Evolutionary conservation across 1,140 invertebrate genomes (phyloP), one percentile per base, ranked within the genome.

Genomic region (Bombus balteatus): DNA sequence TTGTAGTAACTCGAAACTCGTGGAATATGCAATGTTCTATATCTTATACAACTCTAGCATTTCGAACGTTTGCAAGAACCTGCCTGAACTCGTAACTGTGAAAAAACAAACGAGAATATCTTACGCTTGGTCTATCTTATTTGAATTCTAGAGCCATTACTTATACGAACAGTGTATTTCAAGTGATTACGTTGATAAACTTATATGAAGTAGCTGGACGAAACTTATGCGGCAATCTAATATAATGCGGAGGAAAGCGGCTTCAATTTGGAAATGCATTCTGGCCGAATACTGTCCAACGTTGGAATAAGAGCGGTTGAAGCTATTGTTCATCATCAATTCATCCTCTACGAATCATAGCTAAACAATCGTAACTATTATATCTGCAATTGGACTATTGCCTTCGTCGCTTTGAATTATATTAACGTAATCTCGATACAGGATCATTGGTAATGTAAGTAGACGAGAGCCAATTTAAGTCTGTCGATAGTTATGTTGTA

Each of bases 251-350:
- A 66, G 65, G 15, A 66, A 66, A 32, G 15, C 6, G n/a, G 65
- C 12, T 66, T 66, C 65, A 66, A 66, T 66, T 66, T 66, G 65
- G 65, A 66, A 66, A 66, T 66, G 65, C 15, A 66, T 34, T 32
- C n/a, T 66, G 13, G 6, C 13, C n/a, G 65, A 32, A 66, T 32
- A 32, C n/a, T 15, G 13, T 34, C 65, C 65, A 32, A 66, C n/a
- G 32, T 18, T 32, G 65, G 65, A 65, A 65, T 32, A 32, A 66
- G 15, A 18, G n/a, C 65, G 65, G 65, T 15, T 66, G 15, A 32
- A 18, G 6, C 65, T 32, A 66, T 66, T 66, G 65, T 66, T 66
- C n/a, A 9, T 32, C n/a, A 0, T 66, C 62, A 8, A 66, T 66
- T 66, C 62, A 32, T 32, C 62, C 18, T 18, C 47, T 53, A 53